Evolutionary conservation across 1,140 invertebrate species (phyloP).

Genomic region (Schlechtendalia chinensis): DNA sequence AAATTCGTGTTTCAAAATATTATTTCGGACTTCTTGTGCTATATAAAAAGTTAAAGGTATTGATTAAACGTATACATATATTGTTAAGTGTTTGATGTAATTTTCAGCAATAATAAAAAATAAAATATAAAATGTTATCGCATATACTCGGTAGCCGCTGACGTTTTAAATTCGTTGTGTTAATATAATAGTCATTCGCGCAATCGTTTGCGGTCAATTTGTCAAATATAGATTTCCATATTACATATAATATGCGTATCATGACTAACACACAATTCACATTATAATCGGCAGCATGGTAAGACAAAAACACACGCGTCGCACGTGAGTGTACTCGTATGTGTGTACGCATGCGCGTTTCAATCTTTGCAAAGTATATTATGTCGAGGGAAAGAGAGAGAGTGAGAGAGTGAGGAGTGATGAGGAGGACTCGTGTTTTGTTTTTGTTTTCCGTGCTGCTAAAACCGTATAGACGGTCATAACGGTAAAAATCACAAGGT

Average conservation of each 20-base stretch:
- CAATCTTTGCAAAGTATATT: too few relatives aligned
- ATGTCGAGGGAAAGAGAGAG: too few relatives aligned
- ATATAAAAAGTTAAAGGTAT: too few relatives aligned
- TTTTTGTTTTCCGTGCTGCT: not conserved
- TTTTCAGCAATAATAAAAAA: not conserved
- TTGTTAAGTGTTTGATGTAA: not conserved
- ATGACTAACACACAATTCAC: constrained; percentile 10
- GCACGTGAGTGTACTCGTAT: too few relatives aligned
- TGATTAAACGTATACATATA: not conserved
- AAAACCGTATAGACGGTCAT: not conserved
- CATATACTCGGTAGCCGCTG: not conserved
- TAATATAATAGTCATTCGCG: constrained; percentile 20
- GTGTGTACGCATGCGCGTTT: not conserved
- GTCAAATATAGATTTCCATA: not conserved
- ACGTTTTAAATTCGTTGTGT: not conserved
- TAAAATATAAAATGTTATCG: not conserved
- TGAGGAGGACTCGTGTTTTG: not conserved
- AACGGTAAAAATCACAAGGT: constrained; percentile 43
- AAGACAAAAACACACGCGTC: not conserved
- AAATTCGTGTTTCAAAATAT: too few relatives aligned
- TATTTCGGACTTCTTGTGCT: too few relatives aligned
- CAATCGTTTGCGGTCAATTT: constrained; percentile 12
- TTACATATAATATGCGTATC: not conserved
- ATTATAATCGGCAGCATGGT: not conserved
- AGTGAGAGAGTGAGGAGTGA: too few relatives aligned